Conservation (phyloP, 2,113 vertebrate genomes). For the Thamnaconus septentrionalis region DNA sequence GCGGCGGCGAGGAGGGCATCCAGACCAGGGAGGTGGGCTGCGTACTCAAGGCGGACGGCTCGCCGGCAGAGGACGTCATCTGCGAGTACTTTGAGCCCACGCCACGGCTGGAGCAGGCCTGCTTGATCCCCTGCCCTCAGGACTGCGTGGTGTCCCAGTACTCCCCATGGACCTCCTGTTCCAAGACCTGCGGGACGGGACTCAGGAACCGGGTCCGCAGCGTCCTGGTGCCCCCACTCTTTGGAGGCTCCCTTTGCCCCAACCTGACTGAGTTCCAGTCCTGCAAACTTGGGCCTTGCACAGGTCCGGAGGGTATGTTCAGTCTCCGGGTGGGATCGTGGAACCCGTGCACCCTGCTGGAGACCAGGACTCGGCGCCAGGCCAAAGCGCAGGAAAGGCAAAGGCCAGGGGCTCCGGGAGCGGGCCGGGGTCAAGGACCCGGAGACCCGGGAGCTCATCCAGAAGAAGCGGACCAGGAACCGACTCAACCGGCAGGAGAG, state of each 20-base stretch:
- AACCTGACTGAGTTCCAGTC: slow-evolving; percentile 94
- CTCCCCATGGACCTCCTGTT: slow-evolving; percentile 90
- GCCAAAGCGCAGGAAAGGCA: slow-evolving; percentile 84
- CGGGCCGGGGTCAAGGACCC: slow-evolving; percentile 81
- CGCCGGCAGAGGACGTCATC: slow-evolving; percentile 86
- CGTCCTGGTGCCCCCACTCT: slow-evolving; percentile 86
- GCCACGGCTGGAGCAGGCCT: slow-evolving; percentile 92
- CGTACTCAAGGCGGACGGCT: slow-evolving; percentile 80
- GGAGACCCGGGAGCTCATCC: slow-evolving; percentile 90
- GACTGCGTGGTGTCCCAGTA: slow-evolving; percentile 92
- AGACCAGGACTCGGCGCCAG: slow-evolving; percentile 79
- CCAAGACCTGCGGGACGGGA: slow-evolving; percentile 88
- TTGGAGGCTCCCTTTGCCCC: slow-evolving; percentile 84
- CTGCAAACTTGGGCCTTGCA: slow-evolving; percentile 81
- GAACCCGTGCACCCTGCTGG: slow-evolving; percentile 78
- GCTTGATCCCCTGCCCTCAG: slow-evolving; percentile 92
- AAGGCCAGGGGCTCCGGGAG: slow-evolving; percentile 72
- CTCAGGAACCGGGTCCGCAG: slow-evolving; percentile 88
- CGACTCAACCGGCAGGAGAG: slow-evolving; percentile 91
- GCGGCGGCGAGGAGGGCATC: slow-evolving; percentile 90
- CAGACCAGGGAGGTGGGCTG: slow-evolving; percentile 89
- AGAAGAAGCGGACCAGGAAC: slow-evolving; percentile 92
- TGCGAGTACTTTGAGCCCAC: slow-evolving; percentile 97
- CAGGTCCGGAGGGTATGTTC: slow-evolving; percentile 81
- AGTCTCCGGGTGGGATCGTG: slow-evolving; percentile 87